These are phyloP conservation scores for Rhodophaea formosa DNA, from an alignment of 2,888 invertebrate genomes.

Conservation along the genomic window DNA sequence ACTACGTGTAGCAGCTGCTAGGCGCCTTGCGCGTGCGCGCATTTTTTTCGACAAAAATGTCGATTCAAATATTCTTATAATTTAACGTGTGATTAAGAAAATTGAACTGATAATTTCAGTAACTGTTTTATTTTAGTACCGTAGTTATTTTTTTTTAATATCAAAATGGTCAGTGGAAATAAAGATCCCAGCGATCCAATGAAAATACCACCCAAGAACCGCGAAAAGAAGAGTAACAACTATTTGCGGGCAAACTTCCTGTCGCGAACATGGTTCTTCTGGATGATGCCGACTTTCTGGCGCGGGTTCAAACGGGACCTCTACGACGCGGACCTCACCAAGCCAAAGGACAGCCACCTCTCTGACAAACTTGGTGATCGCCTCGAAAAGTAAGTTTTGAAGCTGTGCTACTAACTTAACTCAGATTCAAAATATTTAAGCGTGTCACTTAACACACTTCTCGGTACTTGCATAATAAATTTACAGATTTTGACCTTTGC, in stretches of 20 bases:
- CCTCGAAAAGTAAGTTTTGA: conserved; percentile 78
- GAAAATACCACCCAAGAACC: conserved; percentile 71
- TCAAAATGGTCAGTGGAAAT: conserved; percentile 76
- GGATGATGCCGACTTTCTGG: conserved; percentile 80
- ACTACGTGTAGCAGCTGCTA: conserved; percentile 54
- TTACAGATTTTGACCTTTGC: conserved; percentile 13
- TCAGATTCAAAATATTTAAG: conserved; percentile 14
- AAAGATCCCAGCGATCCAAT: conserved; percentile 64
- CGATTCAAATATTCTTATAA: conserved; percentile 46
- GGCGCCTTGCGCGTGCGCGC: conserved; percentile 60
- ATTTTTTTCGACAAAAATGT: conserved; percentile 37
- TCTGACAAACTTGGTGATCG: conserved; percentile 83
- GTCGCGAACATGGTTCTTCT: conserved; percentile 72
- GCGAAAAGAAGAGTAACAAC: conserved; percentile 73
- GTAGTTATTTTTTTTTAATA: conserved; percentile 3
- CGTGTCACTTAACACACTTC: conserved; percentile 6
- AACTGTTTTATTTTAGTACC: conserved; percentile 23
- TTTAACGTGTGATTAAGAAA: conserved; percentile 31
- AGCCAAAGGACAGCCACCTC: conserved; percentile 84
- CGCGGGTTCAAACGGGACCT: conserved; percentile 84
- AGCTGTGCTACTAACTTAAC: not conserved
- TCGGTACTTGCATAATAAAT: conserved; percentile 3
- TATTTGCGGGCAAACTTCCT: conserved; percentile 67
- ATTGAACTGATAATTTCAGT: conserved; percentile 16
- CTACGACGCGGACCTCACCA: conserved; percentile 85